These are phyloP conservation scores for Carollia perspicillata DNA, from an alignment of 2,113 vertebrate genomes.

Conservation along the genomic window DNA sequence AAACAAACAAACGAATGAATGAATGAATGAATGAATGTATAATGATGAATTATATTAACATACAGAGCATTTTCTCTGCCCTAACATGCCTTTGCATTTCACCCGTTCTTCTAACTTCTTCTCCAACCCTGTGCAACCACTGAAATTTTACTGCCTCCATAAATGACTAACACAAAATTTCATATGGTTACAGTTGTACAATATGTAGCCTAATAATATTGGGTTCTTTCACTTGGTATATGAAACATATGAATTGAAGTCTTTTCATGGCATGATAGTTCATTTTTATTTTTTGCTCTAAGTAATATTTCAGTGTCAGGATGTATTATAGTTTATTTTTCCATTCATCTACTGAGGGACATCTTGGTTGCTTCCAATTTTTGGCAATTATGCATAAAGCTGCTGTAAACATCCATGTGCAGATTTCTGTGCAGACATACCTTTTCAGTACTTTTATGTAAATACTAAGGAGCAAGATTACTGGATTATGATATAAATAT, in stretches of 20 bases:
- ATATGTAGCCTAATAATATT: background rate
- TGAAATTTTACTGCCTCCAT: background rate
- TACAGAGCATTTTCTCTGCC: background rate
- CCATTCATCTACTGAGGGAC: too few species aligned
- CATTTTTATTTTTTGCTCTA: background rate
- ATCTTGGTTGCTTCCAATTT: too few species aligned
- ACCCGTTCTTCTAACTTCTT: background rate
- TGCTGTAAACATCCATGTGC: background rate
- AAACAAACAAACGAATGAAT: too few species aligned
- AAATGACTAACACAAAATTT: background rate
- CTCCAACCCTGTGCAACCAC: accelerated
- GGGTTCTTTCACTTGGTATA: background rate
- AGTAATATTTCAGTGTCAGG: background rate
- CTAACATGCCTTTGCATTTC: background rate
- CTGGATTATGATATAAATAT: background rate
- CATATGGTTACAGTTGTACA: background rate
- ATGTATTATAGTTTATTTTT: background rate
- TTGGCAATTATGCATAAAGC: too few species aligned
- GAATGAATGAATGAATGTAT: background rate
- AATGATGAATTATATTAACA: background rate
- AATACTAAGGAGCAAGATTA: background rate
- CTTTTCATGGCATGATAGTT: background rate
- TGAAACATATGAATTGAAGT: background rate
- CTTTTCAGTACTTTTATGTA: background rate
- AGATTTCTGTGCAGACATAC: background rate